These are phyloP conservation scores for Eilema sororculum DNA, from an alignment of 2,888 invertebrate species.

Conservation along the genomic window DNA sequence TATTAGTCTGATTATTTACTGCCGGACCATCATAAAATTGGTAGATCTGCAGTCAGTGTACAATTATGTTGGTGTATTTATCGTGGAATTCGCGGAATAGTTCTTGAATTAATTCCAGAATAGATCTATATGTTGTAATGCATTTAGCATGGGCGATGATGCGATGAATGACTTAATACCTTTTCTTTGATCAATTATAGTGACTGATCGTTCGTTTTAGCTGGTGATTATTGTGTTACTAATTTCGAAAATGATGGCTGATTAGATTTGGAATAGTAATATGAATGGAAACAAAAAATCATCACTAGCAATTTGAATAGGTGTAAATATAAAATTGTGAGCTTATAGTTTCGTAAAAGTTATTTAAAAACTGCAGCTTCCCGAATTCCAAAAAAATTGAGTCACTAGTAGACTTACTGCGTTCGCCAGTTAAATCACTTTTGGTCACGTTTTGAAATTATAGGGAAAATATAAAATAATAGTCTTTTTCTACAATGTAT, in stretches of 20 bases:
- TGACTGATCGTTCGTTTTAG: not conserved
- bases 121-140: not conserved
- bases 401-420: too few species aligned
- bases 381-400: too few species aligned
- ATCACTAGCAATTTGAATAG: not conserved
- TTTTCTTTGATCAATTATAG: not conserved
- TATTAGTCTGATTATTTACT: constrained; percentile 7
- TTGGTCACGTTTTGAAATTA: not conserved
- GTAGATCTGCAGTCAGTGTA: not conserved
- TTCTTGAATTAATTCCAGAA: not conserved
- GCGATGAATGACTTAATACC: not conserved
- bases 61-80: not conserved
- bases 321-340: too few species aligned
- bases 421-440: not conserved
- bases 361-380: too few species aligned
- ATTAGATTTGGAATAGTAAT: not conserved
- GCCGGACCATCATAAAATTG: constrained; percentile 2
- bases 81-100: not conserved
- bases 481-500: too few species aligned
- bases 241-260: not conserved
- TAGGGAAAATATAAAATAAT: too few species aligned
- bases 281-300: not conserved
- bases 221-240: not conserved
- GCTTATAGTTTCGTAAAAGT: too few species aligned
- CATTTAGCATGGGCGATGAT: not conserved